A percentile compares a stretch with the other conserved stretches of the same genome.
Evolutionary conservation across 2,888 invertebrate species (phyloP).

Genomic region (Cremastinae sp.): DNA sequence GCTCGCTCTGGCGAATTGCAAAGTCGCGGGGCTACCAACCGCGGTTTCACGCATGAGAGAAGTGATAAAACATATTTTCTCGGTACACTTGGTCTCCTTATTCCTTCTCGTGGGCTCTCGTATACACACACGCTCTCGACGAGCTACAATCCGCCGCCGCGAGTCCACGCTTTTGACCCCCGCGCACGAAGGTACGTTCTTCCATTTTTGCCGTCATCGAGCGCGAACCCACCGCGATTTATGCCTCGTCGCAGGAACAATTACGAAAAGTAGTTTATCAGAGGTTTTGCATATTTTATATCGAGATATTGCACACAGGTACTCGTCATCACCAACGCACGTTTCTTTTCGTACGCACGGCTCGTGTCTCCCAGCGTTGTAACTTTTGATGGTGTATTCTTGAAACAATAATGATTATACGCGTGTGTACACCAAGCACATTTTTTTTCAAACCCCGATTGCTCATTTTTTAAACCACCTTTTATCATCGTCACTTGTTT

Average conservation of each 20-base stretch:
- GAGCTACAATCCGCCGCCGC: too few relatives aligned
- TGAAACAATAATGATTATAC: not conserved
- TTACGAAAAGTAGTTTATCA: constrained; percentile 69
- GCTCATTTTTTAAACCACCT: too few relatives aligned
- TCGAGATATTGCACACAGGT: not conserved
- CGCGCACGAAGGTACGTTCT: constrained; percentile 25
- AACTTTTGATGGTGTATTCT: not conserved
- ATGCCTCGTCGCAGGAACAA: constrained; percentile 69
- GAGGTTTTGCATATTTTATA: constrained; percentile 29
- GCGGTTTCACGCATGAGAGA: constrained; percentile 71
- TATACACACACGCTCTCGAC: not conserved
- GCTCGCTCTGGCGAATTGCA: constrained; percentile 49
- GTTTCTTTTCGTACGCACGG: not conserved
- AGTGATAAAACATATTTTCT: constrained; percentile 69
- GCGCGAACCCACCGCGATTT: constrained; percentile 60
- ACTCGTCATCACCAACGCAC: constrained; percentile 4
- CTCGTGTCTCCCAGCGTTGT: constrained; percentile 11
- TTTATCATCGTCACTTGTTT: too few relatives aligned
- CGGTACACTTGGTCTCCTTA: constrained; percentile 40
- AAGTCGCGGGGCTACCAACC: constrained; percentile 64
- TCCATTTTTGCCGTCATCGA: constrained; percentile 42
- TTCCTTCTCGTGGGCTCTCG: constrained; percentile 3
- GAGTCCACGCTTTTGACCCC: constrained; percentile 35
- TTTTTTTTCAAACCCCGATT: not conserved
- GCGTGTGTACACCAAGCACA: not conserved